phyloP scores from a whole-genome alignment of 2,113 vertebrate species.

The Leptobrachium leishanense region DNA sequence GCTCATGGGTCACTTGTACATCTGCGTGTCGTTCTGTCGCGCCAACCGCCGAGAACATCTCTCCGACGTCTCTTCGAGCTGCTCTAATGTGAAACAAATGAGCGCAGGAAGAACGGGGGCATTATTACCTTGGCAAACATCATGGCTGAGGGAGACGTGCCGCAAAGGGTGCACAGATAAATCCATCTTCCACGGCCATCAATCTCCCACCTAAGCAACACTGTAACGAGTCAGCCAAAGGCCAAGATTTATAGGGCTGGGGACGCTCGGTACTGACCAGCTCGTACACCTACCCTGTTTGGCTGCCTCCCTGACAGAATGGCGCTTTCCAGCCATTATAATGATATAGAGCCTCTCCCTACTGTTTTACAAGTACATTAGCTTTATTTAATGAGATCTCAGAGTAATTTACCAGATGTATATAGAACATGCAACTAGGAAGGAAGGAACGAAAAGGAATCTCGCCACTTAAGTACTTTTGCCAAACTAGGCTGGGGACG shows the following conservation, averaged over 20 bases:
- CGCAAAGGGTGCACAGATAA: constrained; percentile 87
- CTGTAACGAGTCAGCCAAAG: constrained; percentile 98
- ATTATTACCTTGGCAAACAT: constrained; percentile 76
- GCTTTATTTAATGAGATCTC: constrained; percentile 97
- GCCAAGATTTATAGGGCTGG: constrained; percentile 93
- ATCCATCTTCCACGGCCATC: constrained; percentile 99
- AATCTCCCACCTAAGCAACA: constrained; percentile 99
- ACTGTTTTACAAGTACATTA: constrained; percentile 99
- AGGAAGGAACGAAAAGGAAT: constrained; percentile 54
- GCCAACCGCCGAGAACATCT: constrained; percentile 55
- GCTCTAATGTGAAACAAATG: constrained; percentile 96
- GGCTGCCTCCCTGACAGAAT: constrained; percentile 77
- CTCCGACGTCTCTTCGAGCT: constrained; percentile 64
- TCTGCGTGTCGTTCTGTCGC: constrained; percentile 68
- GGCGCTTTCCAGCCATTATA: constrained; percentile 87
- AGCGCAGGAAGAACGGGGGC: constrained; percentile 64
- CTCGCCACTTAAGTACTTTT: constrained; percentile 73
- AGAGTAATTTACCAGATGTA: constrained; percentile 93
- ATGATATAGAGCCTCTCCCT: constrained; percentile 95
- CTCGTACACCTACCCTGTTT: constrained; percentile 83
- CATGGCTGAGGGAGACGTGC: constrained; percentile 59
- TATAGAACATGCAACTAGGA: constrained; percentile 81
- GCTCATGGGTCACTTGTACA: constrained; percentile 65
- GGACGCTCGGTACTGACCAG: constrained; percentile 97
- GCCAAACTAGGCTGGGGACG: constrained; percentile 67